Evolutionary conservation across 37 sponge, comb jelly and placozoan genomes (phyloP).

Genomic region (Crambe crambe): DNA sequence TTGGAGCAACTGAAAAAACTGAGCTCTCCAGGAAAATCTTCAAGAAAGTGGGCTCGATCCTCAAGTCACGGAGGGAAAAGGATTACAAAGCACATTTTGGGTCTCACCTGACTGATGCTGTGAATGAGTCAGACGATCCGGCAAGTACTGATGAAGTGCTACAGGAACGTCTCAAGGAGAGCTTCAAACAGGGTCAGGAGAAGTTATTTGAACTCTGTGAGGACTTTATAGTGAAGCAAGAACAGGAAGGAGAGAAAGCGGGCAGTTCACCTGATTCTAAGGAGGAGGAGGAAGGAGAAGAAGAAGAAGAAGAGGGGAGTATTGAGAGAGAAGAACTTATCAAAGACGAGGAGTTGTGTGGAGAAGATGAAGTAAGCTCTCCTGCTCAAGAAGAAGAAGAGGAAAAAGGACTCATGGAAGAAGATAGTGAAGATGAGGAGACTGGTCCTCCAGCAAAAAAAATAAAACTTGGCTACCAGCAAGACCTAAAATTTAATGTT

Average conservation of each 20-base stretch:
- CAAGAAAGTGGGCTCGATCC: slow-evolving; percentile 58
- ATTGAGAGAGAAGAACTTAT: slow-evolving; percentile 7
- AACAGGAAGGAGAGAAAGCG: slow-evolving; percentile 27
- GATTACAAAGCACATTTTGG: slow-evolving; percentile 71
- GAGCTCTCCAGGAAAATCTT: slow-evolving; percentile 52
- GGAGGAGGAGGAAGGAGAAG: slow-evolving; percentile 4
- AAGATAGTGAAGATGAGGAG: not conserved
- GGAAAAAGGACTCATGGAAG: not conserved
- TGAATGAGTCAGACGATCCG: slow-evolving; percentile 50
- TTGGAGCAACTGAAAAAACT: slow-evolving; percentile 24
- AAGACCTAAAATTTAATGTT: not conserved
- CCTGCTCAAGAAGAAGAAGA: not conserved
- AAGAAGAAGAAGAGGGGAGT: slow-evolving; percentile 15
- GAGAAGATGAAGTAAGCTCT: not conserved
- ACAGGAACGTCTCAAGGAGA: slow-evolving; percentile 21
- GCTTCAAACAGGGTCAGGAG: slow-evolving; percentile 23
- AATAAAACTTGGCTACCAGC: not conserved
- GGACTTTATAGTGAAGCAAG: slow-evolving; percentile 68
- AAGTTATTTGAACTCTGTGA: slow-evolving; percentile 52
- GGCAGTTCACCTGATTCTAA: slow-evolving; percentile 18
- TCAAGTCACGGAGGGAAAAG: slow-evolving; percentile 42
- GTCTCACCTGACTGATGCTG: slow-evolving; percentile 67
- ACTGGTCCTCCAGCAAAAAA: not conserved
- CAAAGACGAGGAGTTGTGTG: not conserved
- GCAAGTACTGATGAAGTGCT: slow-evolving; percentile 40